phyloP scores from a whole-genome alignment of 2,113 vertebrate genomes.

The Bombycilla garrulus region DNA sequence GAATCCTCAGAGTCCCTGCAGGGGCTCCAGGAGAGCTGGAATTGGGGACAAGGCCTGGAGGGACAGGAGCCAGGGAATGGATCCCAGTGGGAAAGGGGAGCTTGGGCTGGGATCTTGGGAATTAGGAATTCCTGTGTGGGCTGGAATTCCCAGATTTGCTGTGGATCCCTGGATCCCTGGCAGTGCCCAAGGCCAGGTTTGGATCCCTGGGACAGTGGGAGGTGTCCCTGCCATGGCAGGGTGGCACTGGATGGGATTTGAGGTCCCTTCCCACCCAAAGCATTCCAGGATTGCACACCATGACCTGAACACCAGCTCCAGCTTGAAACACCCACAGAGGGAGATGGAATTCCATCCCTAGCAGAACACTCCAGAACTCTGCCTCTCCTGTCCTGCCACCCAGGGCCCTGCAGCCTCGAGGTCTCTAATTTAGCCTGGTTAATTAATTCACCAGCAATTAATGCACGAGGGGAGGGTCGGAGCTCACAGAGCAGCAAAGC shows the following conservation, averaged over 20 bases:
- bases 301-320: not conserved
- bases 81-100: not conserved
- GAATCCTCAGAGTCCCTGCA: not conserved
- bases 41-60: not conserved
- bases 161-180: not conserved
- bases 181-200: not conserved
- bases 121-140: not conserved
- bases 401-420: not conserved
- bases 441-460: not conserved
- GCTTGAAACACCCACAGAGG: fast-evolving
- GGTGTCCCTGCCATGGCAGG: not conserved
- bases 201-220: not conserved
- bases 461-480: fast-evolving
- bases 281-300: fast-evolving
- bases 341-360: too few species aligned
- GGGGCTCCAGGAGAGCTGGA: not conserved
- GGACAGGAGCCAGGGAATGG: not conserved
- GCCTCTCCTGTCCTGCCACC: not conserved
- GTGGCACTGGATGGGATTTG: not conserved
- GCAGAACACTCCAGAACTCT: not conserved
- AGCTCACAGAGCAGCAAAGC: not conserved
- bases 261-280: not conserved
- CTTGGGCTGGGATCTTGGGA: not conserved
- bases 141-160: not conserved
- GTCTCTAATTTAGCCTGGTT: not conserved